phyloP scores from a whole-genome alignment of 2,888 invertebrate species.

The Amiota minor region DNA sequence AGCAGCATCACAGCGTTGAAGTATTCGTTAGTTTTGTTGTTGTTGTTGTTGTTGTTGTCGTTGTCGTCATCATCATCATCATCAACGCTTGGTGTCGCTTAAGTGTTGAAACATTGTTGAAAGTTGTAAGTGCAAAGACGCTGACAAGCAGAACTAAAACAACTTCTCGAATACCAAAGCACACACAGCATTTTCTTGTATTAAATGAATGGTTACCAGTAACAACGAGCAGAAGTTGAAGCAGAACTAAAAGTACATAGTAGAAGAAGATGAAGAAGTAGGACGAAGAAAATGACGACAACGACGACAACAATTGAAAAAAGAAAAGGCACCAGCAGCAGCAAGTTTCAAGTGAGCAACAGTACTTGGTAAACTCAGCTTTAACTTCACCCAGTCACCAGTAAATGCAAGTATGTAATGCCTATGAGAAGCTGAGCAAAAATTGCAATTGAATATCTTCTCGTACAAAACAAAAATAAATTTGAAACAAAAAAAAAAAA shows the following conservation, averaged over 20 bases:
- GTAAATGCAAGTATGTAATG: too few relatives aligned
- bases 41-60: neutral
- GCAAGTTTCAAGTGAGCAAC: constrained; percentile 27
- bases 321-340: neutral
- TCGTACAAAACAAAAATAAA: constrained; percentile 6
- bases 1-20: neutral
- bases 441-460: constrained; percentile 29
- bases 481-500: neutral
- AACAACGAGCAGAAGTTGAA: neutral
- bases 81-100: constrained; percentile 60
- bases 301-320: constrained; percentile 37
- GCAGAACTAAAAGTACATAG: too few relatives aligned
- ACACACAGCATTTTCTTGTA: constrained; percentile 35
- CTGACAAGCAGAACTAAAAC: constrained; percentile 43
- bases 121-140: constrained; percentile 64
- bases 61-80: constrained; percentile 32
- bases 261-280: too few relatives aligned
- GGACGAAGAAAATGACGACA: constrained; percentile 11
- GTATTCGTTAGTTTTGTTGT: neutral
- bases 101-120: constrained; percentile 66
- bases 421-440: constrained; percentile 10
- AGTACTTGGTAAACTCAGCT: constrained; percentile 17
- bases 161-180: constrained; percentile 32
- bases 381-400: neutral
- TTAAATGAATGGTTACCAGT: constrained; percentile 4